Evolutionary conservation across 2,797 vertebrate genomes (phyloP), one percentile per base, ranked within the genome.

Genomic region (Acestrorhynchus altus): DNA sequence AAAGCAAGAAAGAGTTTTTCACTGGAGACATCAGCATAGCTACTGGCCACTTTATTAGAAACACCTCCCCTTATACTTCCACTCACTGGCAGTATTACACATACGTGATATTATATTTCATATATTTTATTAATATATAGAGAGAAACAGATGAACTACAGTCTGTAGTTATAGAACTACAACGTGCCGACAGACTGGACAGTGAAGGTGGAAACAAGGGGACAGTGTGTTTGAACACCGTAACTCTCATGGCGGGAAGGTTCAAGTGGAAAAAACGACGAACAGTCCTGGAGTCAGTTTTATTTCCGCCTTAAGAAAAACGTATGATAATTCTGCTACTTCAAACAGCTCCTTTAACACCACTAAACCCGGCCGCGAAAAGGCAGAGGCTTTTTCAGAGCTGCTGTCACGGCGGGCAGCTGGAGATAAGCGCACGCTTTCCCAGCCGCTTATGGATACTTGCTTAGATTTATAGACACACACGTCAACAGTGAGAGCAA

Each of bases 271-370:
- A 74, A 61, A 74, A 54, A 39, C n/a, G 26, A 51, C 64, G 52
- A 18, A 66, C 28, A 39, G 54, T 57, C 31, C 13, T 49, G 16
- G 40, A 59, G 57, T 12, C 16, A 8, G 35, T 51, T 81, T 69
- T 63, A 78, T 72, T 64, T 42, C 22, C n/a, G 56, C 66, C 72
- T 79, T 28, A 28, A 20, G 67, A 72, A 76, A 69, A 71, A 26
- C 59, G 77, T 52, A 77, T 74, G 60, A 12, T 66, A 80, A 80
- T 35, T 28, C 54, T 57, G 68, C 24, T 60, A 75, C 78, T 68
- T 79, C 72, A 83, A 72, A 79, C 57, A 61, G 26, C 51, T 31
- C 39, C 15, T 46, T 47, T 52, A 71, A 77, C 49, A 11, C 31
- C n/a, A 46, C 74, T 80, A 67, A 81, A 63, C 57, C 52, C 71